Evolutionary conservation across 1,140 invertebrate species (phyloP).

Genomic region (Aphelinus certus): DNA sequence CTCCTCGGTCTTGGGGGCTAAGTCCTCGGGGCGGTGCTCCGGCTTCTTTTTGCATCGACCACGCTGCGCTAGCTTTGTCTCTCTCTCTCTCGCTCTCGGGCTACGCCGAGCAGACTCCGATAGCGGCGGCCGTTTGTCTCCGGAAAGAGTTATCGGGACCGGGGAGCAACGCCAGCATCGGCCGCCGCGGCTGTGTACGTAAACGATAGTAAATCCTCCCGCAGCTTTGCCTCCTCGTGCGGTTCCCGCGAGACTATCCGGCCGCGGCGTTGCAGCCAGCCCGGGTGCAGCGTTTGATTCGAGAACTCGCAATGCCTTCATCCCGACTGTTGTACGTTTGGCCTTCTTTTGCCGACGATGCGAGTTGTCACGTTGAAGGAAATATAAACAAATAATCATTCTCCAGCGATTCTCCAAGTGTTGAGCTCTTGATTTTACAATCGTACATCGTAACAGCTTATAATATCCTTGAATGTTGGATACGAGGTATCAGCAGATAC

Average conservation of each 20-base stretch:
- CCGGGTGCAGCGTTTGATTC: neutral
- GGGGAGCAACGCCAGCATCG: slow-evolving; percentile 23
- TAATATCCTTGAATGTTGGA: too few species aligned
- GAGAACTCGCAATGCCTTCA: too few species aligned
- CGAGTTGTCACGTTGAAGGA: too few species aligned
- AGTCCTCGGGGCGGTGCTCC: too few species aligned
- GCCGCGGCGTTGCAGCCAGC: neutral
- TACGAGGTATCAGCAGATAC: too few species aligned
- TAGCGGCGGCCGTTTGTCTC: slow-evolving; percentile 41
- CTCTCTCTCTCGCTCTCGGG: neutral
- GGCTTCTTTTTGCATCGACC: neutral
- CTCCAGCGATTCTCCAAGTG: too few species aligned
- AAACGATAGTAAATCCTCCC: slow-evolving; percentile 15
- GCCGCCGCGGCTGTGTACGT: neutral
- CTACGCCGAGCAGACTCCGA: neutral
- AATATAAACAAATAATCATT: too few species aligned
- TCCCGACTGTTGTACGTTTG: too few species aligned
- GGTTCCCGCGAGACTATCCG: neutral
- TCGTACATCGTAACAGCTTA: too few species aligned
- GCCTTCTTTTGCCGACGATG: too few species aligned
- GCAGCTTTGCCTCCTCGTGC: neutral
- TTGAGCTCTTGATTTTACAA: too few species aligned
- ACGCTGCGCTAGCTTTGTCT: neutral
- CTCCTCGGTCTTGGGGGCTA: too few species aligned
- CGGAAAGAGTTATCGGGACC: slow-evolving; percentile 45